Evolutionary conservation across 2,797 vertebrate species (phyloP), one percentile per base, ranked within the genome.

Genomic region (Nyctalus aviator): DNA sequence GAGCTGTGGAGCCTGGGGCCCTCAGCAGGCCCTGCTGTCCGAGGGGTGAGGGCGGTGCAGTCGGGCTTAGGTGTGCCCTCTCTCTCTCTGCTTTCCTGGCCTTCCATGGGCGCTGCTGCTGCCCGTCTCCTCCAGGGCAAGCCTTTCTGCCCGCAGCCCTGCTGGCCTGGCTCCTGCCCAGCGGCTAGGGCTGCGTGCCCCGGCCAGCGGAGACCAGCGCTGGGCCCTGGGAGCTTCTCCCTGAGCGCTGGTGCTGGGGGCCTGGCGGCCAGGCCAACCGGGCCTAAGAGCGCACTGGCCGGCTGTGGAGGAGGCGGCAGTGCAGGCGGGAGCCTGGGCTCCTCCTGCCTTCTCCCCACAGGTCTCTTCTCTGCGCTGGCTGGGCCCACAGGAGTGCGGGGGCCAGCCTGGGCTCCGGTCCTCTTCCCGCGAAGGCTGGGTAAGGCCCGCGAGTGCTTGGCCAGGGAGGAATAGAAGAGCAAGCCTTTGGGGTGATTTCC

Each of bases 371-470:
- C 12, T 4, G 44, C 7, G 8, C 1, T 10, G 1, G 5, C 5
- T 48, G 44, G 30, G 21, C 12, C 3, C 1, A n/a, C 21, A 41
- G 37, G 41, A 25, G 17, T 10, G 12, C 8, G 0, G 0, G 0
- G 46, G 53, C 0, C 0, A 3, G 1, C 41, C 11, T 1, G 14
- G 32, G 41, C 3, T 0, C 20, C 6, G 48, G 18, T 71, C 18
- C 5, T 27, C 21, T 5, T 35, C 37, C 50, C 10, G 37, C 0
- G 8, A 41, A 68, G 59, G 2, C 23, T n/a, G 57, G 25, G 1
- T 59, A 5, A 25, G 57, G 25, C 4, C 1, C 7, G 30, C 3
- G 0, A 82, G 53, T 0, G 0, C 20, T 41, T 44, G 20, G 37
- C 59, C 25, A 1, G 68, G 12, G 4, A 4, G 1, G 2, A 13